Conservation (phyloP, 2,113 vertebrate species). For the Colius striatus region DNA sequence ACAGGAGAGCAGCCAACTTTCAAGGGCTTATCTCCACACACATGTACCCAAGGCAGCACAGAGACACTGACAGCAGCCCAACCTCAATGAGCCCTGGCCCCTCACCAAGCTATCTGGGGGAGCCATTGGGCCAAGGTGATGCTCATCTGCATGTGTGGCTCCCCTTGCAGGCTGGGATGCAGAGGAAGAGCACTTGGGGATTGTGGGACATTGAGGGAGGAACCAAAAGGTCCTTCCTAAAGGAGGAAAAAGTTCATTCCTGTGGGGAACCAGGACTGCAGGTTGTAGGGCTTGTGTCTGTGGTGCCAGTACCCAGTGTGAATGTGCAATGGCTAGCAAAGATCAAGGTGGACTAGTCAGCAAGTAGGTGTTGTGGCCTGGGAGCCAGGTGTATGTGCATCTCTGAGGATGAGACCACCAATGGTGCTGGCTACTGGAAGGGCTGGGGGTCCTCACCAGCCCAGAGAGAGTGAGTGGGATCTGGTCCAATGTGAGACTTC, state of each 20-base stretch:
- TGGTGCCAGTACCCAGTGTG: background rate
- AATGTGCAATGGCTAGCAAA: background rate
- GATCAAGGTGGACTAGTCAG: background rate
- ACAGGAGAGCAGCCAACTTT: background rate
- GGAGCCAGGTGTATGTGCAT: rapidly evolving
- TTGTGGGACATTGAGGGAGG: background rate
- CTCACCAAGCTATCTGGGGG: background rate
- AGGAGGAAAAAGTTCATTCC: too few relatives aligned
- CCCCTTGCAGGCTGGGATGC: background rate
- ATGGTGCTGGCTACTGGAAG: background rate
- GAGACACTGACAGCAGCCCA: background rate
- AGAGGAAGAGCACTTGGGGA: background rate
- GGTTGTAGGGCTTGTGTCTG: background rate
- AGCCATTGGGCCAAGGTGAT: background rate
- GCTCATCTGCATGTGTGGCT: background rate
- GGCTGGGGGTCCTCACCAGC: too few relatives aligned
- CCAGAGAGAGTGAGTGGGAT: background rate
- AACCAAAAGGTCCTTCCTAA: background rate
- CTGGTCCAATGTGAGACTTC: background rate
- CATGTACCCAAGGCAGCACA: rapidly evolving
- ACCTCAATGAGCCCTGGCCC: background rate
- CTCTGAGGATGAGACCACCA: background rate
- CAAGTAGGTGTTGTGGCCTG: background rate
- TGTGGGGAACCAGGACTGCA: background rate
- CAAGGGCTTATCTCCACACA: background rate